Conservation (phyloP, 2,888 invertebrate species). For the Ophioninae sp. region DNA sequence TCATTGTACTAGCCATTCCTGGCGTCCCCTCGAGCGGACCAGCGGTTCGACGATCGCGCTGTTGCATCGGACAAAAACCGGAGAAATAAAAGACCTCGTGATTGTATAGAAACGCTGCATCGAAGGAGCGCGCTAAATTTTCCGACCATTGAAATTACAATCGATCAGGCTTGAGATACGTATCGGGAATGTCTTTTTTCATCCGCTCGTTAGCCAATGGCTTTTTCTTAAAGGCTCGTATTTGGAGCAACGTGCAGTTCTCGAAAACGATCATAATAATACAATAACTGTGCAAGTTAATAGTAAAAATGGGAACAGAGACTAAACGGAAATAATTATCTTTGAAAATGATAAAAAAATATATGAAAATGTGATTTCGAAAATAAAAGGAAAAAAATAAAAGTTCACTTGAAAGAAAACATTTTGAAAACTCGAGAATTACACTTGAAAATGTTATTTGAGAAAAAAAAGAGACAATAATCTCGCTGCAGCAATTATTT, state of each 20-base stretch:
- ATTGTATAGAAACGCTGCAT: not conserved
- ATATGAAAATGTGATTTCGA: not conserved
- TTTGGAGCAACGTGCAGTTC: not conserved
- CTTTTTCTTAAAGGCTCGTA: constrained; percentile 4
- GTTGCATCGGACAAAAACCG: not conserved
- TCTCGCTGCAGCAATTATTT: too few relatives aligned
- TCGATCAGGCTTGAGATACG: not conserved
- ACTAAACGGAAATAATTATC: not conserved
- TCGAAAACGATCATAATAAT: constrained; percentile 2
- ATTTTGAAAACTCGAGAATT: too few relatives aligned
- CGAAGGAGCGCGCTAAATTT: not conserved
- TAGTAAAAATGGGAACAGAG: too few relatives aligned
- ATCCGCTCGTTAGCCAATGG: constrained; percentile 3
- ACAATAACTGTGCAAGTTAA: not conserved
- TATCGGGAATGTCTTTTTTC: constrained; percentile 13
- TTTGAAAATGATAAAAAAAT: not conserved
- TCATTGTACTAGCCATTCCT: not conserved
- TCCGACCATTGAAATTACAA: not conserved
- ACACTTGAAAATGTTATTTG: too few relatives aligned
- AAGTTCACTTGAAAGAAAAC: too few relatives aligned
- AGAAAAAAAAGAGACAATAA: too few relatives aligned
- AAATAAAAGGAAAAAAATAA: not conserved
- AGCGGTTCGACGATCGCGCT: constrained; percentile 1
- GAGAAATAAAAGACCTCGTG: not conserved
- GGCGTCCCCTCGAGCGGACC: not conserved